Base-by-base conservation (phyloP, 2,113 vertebrate species). In the Jacana jacana region DNA sequence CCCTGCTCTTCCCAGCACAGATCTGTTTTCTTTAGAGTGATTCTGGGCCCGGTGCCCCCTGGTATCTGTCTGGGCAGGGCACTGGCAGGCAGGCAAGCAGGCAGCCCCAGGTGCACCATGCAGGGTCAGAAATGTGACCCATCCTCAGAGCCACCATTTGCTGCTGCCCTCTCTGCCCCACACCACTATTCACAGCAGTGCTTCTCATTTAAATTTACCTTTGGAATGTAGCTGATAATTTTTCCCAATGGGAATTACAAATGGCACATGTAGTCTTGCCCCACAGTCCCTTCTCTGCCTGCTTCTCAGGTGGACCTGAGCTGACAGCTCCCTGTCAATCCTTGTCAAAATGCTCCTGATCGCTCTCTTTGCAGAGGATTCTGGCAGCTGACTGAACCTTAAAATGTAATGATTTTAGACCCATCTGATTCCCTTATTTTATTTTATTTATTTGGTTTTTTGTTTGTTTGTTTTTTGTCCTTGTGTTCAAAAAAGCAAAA, bases 201-300 rank as follows among this genome's bases (percentile, higher is more conserved):
- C 63, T 87, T 94, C 78, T 92, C 82, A 48, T 90, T 95, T 95
- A 79, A 93, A 96, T 96, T 91, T 80, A 78, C 25, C 35, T n/a
- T 37, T 46, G 79, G 70, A 83, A 86, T 30, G 24, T 57, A 78
- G 57, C 44, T 73, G 54, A 28, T 84, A 31, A 51, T 77, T 85
- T 92, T 92, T 73, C 13, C 69, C 65, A 33, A 6, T 2, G 44
- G 77, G 49, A 89, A 91, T 46, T 80, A 44, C 33, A 93, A 89
- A 78, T 61, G 65, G 71, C 66, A 52, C 18, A 13, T 16, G 82
- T 72, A 90, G 92, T 78, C 54, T 86, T 93, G 87, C 8, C 23
- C 30, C 4, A 1, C 49, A 81, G 87, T 46, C 37, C 73, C 79
- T 72, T 30, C 51, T 72, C 75, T 93, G 31, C 11, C 31, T 89